Evolutionary conservation across 2,797 vertebrate genomes (phyloP), one percentile per base, ranked within the genome.

Genomic region (Furcifer pardalis): DNA sequence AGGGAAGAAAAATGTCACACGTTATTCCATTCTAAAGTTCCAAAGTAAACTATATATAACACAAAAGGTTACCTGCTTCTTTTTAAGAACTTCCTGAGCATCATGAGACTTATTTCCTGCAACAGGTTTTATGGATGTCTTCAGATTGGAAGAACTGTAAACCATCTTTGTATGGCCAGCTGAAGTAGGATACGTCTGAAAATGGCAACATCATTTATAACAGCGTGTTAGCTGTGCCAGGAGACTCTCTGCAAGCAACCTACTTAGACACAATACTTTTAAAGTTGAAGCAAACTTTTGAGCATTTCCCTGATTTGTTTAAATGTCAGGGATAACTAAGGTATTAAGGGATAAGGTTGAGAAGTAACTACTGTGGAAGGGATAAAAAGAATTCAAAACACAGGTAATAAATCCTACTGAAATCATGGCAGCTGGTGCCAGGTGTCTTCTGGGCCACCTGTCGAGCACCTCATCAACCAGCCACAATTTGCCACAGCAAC

Each of bases 61-160:
- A 25, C 0, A 88, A 27, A 44, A 0, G 79, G 25, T 90, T 96
- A 97, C 98, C 97, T 99, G 98, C 66, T 99, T 99, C 94, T 99
- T 99, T 95, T 98, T 99, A 87, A 98, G 94, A 91, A 95, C 97
- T 95, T 99, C 98, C 93, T 98, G 98, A 63, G 97, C 94, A 88
- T 98, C 97, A 0, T 97, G 97, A 72, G 96, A 97, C 96, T 98
- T 99, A 91, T 95, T 96, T 0, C 96, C 97, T 82, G 96, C 93
- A 88, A 96, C 94, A 89, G 97, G 95, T 93, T 99, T 98, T 62
- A 97, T 95, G 30, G 92, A 35, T 23, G 97, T 95, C 95, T 98
- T 99, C 81, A 97, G 93, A 85, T 95, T 92, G 52, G 96, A 88
- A 46, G 97, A 96, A 79, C 95, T 93, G 89, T 97, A 99, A 79